Base-by-base conservation (phyloP, 2,113 vertebrate genomes). In the Sturnira hondurensis region DNA sequence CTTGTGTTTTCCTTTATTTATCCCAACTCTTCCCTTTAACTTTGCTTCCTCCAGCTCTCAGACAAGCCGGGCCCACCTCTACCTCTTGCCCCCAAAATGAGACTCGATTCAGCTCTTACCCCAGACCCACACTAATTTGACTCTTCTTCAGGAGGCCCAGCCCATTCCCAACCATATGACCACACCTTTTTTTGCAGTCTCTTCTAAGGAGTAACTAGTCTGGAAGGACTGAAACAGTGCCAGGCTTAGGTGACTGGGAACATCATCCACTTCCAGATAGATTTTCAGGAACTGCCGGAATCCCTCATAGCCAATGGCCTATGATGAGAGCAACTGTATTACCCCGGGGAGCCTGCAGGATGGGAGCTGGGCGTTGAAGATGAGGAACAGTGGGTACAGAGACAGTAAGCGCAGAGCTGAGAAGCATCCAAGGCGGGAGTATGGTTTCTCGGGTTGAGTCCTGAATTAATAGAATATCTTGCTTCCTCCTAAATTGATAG, bases 181-280 rank as follows among this genome's bases (percentile, higher is more conserved):
- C 54, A 28, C 96, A 97, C 97, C 97, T 94, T 83, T 68, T 71
- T 16, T 22, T 33, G 58, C 17, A 77, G 74, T 61, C 16, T 80
- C 65, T 28, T 89, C 52, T 83, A 31, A 52, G 56, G 13, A 58
- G 50, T 93, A 98, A 67, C 56, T 91, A 13, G 98, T 98, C 95
- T 99, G 99, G 98, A 99, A 99, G 95, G 99, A 99, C 38, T 96
- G 96, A 96, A 99, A 99, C 90, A 99, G 98, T 2, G 98, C 98
- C 68, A 96, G 97, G 97, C 99, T 99, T 71, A 99, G 98, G 63
- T 97, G 98, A 86, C 96, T 92, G 5, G 99, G 98, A 96, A 99
- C 98, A 70, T 99, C 98, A 0, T 99, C 98, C 58, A 98, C 98
- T 68, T 99, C 99, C 97, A 99, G 97, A 97, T 99, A 99, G 26